Evolutionary conservation across 2,888 invertebrate genomes (phyloP), one percentile per base, ranked within the genome.

Genomic region (Idaea straminata): DNA sequence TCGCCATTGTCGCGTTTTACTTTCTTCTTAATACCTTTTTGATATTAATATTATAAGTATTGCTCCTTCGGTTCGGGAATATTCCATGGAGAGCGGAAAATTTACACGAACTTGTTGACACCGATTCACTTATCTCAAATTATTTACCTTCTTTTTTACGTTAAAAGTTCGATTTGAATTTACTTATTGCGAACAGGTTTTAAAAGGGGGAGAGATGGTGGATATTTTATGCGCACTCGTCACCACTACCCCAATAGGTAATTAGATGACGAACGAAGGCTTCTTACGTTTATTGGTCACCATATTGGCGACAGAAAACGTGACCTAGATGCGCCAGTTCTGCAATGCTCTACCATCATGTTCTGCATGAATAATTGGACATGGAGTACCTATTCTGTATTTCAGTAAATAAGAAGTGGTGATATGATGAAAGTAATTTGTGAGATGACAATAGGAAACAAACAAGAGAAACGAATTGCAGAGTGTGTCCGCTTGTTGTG

Each of bases 401-500:
- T 25, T 25, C 25, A 25, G 25, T 25, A 25, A 25, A 3, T 25
- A 25, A 25, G 25, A 25, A 25, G 3, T 1, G 25, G 25, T 25
- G 25, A 4, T 3, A 5, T 7, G 36, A 34, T 16, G 16, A 25
- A 64, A 66, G 57, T 57, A 61, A 64, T 62, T 13, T 34, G 15
- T 47, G 61, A 61, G 62, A 62, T 35, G 64, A 62, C 64, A 65
- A 57, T 66, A 62, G 65, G 70, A 66, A 70, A 72, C 60, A 62
- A 71, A 70, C 72, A 76, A 72, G 69, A 73, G 70, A 76, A 84
- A 81, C 80, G 83, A 82, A 84, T 83, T 73, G 73, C 73, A 68
- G 73, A 75, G 72, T 70, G 70, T 68, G 72, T 67, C 72, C 70
- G 74, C 77, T 83, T 91, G 91, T 91, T 92, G 91, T 92, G 92